These are phyloP conservation scores for Pterois miles DNA, from an alignment of 2,797 vertebrate genomes.

Conservation along the genomic window DNA sequence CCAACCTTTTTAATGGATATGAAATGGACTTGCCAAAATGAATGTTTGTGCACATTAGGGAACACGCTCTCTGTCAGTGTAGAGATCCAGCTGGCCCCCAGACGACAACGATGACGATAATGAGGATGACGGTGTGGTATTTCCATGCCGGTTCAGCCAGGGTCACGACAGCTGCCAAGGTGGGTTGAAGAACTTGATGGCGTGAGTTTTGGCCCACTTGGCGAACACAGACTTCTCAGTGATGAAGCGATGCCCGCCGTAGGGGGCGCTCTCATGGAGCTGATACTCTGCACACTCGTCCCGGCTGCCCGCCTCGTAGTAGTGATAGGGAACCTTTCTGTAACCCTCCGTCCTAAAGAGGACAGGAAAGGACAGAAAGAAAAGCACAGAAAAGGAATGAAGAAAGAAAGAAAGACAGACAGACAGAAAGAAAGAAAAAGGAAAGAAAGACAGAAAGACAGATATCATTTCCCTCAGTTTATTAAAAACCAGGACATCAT, in stretches of 20 bases:
- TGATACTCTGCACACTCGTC: constrained; percentile 96
- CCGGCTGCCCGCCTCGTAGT: constrained; percentile 92
- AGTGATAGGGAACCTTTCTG: constrained; percentile 96
- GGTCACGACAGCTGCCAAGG: constrained; percentile 93
- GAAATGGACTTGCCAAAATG: constrained; percentile 2
- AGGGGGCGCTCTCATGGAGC: constrained; percentile 94
- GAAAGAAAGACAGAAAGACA: background rate
- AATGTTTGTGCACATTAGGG: background rate
- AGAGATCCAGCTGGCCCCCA: background rate
- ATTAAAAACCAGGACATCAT: too few relatives aligned
- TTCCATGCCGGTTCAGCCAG: constrained; percentile 28
- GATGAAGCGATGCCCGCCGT: constrained; percentile 97
- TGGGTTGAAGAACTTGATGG: constrained; percentile 95
- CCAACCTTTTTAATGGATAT: constrained; percentile 1
- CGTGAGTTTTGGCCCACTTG: constrained; percentile 93
- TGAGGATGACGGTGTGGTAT: background rate
- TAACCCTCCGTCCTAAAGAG: constrained; percentile 88
- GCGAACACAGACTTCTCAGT: constrained; percentile 97
- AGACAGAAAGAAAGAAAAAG: background rate
- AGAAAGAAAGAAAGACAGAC: background rate
- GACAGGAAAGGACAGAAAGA: background rate
- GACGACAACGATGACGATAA: background rate
- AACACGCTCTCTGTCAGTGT: constrained; percentile 8
- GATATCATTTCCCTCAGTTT: background rate
- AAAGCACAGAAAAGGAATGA: too few relatives aligned